Percentiles rank a stretch among this genome's conserved stretches.
phyloP scores from a whole-genome alignment of 2,113 vertebrate species.

The Elaphurus davidianus region DNA sequence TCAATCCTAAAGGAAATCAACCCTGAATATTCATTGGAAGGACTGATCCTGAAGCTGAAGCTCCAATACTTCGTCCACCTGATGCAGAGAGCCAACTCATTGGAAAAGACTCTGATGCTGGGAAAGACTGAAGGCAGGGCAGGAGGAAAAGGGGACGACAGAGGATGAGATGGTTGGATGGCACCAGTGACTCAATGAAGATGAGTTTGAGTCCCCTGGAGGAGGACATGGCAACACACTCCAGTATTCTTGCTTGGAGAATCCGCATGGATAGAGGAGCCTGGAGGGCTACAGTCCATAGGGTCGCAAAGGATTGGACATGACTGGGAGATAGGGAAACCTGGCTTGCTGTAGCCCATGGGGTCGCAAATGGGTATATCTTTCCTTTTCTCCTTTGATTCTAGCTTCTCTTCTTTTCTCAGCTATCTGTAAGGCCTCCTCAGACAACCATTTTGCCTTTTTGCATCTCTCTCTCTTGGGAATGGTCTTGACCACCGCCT shows the following conservation, averaged over 20 bases:
- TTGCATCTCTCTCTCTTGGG: neutral
- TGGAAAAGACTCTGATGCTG: neutral
- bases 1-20: neutral
- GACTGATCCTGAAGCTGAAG: neutral
- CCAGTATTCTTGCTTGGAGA: neutral
- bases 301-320: accelerated
- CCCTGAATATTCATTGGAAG: neutral
- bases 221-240: neutral
- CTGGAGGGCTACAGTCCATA: neutral
- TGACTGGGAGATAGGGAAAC: neutral
- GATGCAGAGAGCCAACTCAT: neutral
- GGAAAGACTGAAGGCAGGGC: neutral
- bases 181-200: neutral
- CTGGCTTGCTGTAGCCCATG: neutral
- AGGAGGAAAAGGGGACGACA: neutral
- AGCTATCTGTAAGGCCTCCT: neutral
- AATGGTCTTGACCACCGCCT: neutral
- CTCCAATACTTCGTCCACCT: neutral
- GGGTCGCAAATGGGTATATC: neutral
- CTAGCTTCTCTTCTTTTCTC: neutral
- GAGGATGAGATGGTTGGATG: neutral
- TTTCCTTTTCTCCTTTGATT: neutral
- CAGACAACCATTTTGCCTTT: neutral
- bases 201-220: neutral
- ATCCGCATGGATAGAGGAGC: neutral